Base-by-base conservation (phyloP, 2,888 invertebrate genomes). In the Drosophila quinaria region DNA sequence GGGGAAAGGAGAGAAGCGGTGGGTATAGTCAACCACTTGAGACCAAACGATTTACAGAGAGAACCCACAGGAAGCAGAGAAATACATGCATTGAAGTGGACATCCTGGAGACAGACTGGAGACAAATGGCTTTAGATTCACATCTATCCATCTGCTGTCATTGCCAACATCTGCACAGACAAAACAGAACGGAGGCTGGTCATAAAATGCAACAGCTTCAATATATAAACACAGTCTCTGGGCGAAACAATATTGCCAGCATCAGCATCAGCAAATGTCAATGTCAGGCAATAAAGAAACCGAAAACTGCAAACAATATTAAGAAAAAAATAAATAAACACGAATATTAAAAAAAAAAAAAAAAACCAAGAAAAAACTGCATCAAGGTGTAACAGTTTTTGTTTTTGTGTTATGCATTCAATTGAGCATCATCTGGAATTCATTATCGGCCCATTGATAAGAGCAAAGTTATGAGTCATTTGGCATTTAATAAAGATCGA, bases 261-360 rank as follows among this genome's bases (percentile, higher is more conserved):
- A 70, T 67, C 66, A 80, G 65, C 81, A 78, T 63, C 74, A 82
- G 86, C 88, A 90, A 90, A 88, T 91, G 87, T 90, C 90, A 90
- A 91, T 91, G 90, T 81, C 91, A 90, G 78, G 66, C 76, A 79
- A 73, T 70, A 75, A 81, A 80, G 71, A 76, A 73, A 73, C 65
- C 73, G 41, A 81, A 74, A 69, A 62, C 25, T 49, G 61, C 61
- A 44, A 55, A 54, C 37, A 72, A 51, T 58, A 67, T 39, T 50
- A 70, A 70, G 22, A 58, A 39, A 46, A 72, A 42, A 19, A 19
- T 11, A 37, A 44, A 39, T 31, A 52, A 60, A 44, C 25, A 9
- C 39, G 56, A 59, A 22, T 17, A 51, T 35, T 42, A 52, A 47
- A 19, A 61, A 60, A 13, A 47, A 19, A 61, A 60, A 13, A 39